These are phyloP conservation scores for Ophioderma brevispina DNA, from an alignment of 35 echinoderm and acorn worm genomes.

Conservation along the genomic window DNA sequence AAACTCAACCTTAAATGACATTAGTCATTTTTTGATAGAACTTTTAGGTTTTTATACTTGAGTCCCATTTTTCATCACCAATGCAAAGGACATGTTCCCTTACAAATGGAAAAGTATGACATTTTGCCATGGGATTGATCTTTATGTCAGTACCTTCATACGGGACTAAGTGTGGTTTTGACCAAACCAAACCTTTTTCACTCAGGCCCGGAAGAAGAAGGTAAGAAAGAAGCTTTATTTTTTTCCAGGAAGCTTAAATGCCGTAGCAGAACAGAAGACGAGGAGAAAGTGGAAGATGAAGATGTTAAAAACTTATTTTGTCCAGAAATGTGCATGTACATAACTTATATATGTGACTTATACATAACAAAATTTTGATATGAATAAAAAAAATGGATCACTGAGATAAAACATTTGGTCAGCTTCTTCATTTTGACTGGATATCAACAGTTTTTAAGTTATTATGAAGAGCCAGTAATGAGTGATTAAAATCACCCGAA, in stretches of 20 bases:
- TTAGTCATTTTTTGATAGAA: neutral
- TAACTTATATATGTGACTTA: constrained; percentile 14
- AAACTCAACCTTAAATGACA: neutral
- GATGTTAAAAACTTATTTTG: neutral
- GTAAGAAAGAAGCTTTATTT: neutral
- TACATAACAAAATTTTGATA: neutral
- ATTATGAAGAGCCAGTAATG: no score
- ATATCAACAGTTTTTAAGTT: no score
- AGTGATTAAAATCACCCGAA: no score
- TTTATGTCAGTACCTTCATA: neutral
- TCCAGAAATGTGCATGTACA: neutral
- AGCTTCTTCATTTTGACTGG: no score
- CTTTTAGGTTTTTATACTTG: neutral
- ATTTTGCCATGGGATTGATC: neutral
- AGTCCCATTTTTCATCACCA: neutral
- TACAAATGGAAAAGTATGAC: neutral
- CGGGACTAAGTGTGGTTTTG: neutral
- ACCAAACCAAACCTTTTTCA: constrained; percentile 2
- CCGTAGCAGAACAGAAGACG: neutral
- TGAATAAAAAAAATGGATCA: neutral
- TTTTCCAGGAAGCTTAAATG: neutral
- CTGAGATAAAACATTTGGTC: no score
- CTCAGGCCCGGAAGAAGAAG: neutral
- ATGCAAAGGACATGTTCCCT: neutral
- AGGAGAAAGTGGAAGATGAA: neutral